These are phyloP conservation scores for Selene dorsalis DNA, from an alignment of 2,797 vertebrate species.

Conservation along the genomic window DNA sequence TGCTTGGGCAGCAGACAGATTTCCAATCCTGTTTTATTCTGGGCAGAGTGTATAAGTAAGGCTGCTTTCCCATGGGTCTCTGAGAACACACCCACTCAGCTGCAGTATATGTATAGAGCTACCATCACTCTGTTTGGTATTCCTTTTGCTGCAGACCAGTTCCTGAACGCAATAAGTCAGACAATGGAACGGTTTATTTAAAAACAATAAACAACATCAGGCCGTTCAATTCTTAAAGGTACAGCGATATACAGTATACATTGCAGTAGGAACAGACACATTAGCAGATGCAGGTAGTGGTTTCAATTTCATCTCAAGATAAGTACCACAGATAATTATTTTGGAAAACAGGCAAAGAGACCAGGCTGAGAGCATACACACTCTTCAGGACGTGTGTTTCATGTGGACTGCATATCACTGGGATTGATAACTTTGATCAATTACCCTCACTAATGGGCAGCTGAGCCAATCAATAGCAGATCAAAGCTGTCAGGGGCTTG, in stretches of 20 bases:
- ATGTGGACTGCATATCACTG: slow-evolving; percentile 17
- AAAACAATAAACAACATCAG: slow-evolving; percentile 21
- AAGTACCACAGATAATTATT: slow-evolving; percentile 20
- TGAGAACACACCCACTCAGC: slow-evolving; percentile 72
- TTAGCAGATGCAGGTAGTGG: slow-evolving; percentile 12
- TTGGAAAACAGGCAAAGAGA: background rate
- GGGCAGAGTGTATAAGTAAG: slow-evolving; percentile 58
- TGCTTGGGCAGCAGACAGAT: slow-evolving; percentile 61
- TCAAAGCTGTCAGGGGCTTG: slow-evolving; percentile 77
- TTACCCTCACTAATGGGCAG: slow-evolving; percentile 75
- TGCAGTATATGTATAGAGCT: slow-evolving; percentile 66
- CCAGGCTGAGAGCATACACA: slow-evolving; percentile 9
- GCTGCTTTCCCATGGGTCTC: slow-evolving; percentile 65
- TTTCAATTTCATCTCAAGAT: background rate
- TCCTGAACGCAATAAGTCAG: slow-evolving; percentile 33
- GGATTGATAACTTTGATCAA: slow-evolving; percentile 67
- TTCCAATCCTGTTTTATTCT: slow-evolving; percentile 58
- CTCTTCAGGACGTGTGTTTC: slow-evolving; percentile 19
- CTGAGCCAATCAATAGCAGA: slow-evolving; percentile 80
- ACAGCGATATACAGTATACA: slow-evolving; percentile 11
- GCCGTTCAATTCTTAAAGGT: background rate
- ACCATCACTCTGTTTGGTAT: slow-evolving; percentile 49
- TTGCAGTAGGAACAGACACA: slow-evolving; percentile 23
- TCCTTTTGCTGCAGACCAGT: slow-evolving; percentile 56
- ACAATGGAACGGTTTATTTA: slow-evolving; percentile 30